Conservation (phyloP, 2,888 invertebrate species). For the Euphydryas editha region DNA sequence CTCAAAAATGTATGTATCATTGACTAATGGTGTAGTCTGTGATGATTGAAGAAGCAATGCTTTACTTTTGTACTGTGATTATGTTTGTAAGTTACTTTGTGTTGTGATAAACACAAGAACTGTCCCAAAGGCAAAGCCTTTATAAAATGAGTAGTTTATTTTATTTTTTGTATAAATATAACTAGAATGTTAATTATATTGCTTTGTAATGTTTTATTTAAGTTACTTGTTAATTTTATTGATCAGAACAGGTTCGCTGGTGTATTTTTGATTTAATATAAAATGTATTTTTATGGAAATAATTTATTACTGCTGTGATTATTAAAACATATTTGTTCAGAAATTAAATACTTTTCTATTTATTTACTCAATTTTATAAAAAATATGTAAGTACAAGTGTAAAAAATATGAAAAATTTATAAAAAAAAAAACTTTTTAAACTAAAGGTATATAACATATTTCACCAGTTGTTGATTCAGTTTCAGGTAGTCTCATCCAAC, state of each 20-base stretch:
- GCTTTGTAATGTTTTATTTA: conserved; percentile 37
- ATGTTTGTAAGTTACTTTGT: conserved; percentile 70
- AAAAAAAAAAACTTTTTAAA: not conserved
- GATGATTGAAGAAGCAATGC: conserved; percentile 77
- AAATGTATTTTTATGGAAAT: conserved; percentile 67
- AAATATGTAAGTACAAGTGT: not conserved
- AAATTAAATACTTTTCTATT: conserved; percentile 39
- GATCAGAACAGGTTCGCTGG: conserved; percentile 26
- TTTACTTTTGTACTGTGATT: conserved; percentile 83
- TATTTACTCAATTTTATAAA: not conserved
- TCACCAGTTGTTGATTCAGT: too few relatives aligned
- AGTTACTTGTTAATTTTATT: conserved; percentile 28
- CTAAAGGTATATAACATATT: too few relatives aligned
- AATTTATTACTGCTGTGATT: conserved; percentile 78
- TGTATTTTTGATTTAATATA: conserved; percentile 54
- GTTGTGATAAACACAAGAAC: conserved; percentile 55
- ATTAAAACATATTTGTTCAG: conserved; percentile 47
- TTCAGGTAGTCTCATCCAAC: too few relatives aligned
- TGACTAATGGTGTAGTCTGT: conserved; percentile 75
- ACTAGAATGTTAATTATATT: conserved; percentile 39
- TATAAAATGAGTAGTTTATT: conserved; percentile 59
- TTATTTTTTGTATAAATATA: conserved; percentile 54
- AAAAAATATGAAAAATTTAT: too few relatives aligned
- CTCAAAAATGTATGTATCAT: conserved; percentile 41
- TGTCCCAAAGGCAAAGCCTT: conserved; percentile 61